These are phyloP conservation scores for Dolichotis patagonum DNA, from an alignment of 2,113 vertebrate genomes.

Conservation along the genomic window DNA sequence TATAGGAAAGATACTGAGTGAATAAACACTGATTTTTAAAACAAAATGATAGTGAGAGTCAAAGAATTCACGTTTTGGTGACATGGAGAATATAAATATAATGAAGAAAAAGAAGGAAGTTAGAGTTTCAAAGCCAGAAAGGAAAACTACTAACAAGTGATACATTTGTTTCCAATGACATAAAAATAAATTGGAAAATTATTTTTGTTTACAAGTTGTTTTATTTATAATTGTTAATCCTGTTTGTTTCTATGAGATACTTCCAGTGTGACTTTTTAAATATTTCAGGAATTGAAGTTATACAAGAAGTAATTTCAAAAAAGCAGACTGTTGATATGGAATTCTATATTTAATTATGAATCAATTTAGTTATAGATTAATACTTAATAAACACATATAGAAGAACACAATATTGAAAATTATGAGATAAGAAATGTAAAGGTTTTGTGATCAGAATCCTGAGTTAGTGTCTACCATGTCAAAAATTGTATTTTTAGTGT, in stretches of 20 bases:
- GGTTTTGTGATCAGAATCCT: too few species aligned
- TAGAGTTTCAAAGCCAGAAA: not conserved
- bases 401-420: too few species aligned
- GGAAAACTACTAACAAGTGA: not conserved
- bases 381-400: too few species aligned
- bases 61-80: not conserved
- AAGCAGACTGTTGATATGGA: too few species aligned
- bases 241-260: conserved; percentile 42
- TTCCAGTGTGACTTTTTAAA: conserved; percentile 74
- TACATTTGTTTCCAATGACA: not conserved
- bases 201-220: conserved; percentile 78
- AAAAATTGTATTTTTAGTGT: too few species aligned
- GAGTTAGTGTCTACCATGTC: too few species aligned
- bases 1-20: not conserved
- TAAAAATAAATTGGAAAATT: not conserved
- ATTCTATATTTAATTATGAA: too few species aligned
- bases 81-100: not conserved
- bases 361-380: too few species aligned
- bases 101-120: not conserved
- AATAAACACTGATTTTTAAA: not conserved
- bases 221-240: conserved; percentile 48
- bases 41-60: not conserved
- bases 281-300: conserved; percentile 83
- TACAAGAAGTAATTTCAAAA: not conserved
- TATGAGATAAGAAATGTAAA: too few species aligned